A percentile compares a stretch with the other conserved stretches of the same genome.
Evolutionary conservation across 2,888 invertebrate genomes (phyloP).

Genomic region (Oscheius myriophilus): DNA sequence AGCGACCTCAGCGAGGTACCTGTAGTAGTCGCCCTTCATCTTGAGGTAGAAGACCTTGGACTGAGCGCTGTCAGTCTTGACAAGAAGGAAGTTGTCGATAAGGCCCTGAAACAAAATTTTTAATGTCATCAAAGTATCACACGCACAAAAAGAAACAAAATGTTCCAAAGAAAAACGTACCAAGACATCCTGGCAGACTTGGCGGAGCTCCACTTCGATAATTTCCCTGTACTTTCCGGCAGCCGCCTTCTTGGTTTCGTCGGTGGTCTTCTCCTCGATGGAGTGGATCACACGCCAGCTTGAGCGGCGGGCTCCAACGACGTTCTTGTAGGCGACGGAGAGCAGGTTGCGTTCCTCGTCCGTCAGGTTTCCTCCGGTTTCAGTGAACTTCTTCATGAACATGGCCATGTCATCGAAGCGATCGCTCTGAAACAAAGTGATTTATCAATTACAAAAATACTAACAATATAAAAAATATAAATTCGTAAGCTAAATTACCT

Average conservation of each 20-base stretch:
- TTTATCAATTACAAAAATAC: background rate
- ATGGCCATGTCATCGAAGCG: constrained; percentile 66
- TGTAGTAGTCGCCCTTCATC: constrained; percentile 99
- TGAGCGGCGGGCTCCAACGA: constrained; percentile 68
- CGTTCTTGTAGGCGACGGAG: constrained; percentile 71
- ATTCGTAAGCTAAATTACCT: constrained; percentile 42
- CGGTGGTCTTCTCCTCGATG: constrained; percentile 60
- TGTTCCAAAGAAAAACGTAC: constrained; percentile 25
- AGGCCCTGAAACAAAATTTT: constrained; percentile 91
- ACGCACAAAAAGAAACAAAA: background rate
- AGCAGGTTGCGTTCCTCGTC: constrained; percentile 71
- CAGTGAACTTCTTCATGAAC: constrained; percentile 70
- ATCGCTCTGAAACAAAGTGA: constrained; percentile 42
- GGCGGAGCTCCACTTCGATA: constrained; percentile 97
- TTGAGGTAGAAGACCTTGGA: constrained; percentile 99
- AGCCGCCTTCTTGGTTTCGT: constrained; percentile 71
- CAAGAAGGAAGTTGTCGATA: constrained; percentile 96
- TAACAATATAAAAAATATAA: too few species aligned
- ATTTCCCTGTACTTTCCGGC: constrained; percentile 99
- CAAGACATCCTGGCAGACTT: constrained; percentile 97
- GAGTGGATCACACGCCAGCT: constrained; percentile 64
- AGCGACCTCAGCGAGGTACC: constrained; percentile 99
- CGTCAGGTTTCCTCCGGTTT: constrained; percentile 68
- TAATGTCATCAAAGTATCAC: too few species aligned
- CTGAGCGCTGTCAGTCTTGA: constrained; percentile 97